Evolutionary conservation across 2,113 vertebrate species (phyloP), one percentile per base, ranked within the genome.

Genomic region (Rafetus swinhoei): DNA sequence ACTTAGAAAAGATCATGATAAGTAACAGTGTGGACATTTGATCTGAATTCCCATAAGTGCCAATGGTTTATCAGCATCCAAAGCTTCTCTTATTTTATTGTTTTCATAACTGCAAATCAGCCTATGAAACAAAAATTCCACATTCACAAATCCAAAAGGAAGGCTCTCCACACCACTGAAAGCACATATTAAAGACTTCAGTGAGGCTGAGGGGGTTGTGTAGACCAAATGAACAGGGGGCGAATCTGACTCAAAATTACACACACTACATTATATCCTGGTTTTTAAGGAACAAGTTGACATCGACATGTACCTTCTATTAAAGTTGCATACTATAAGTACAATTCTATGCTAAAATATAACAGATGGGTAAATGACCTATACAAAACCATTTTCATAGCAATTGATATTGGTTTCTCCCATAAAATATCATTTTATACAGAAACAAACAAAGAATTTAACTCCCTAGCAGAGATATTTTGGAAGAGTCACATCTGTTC

Each of bases 1-100:
- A 69, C 88, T 88, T 56, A 93, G 89, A 81, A 93, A 79, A 95
- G 81, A 93, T 90, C 86, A 96, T 88, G 96, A 74, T 90, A 93
- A 96, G 79, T 72, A 96, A 90, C 0, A 0, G 11, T 86, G 93
- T 90, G 69, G 86, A 60, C 92, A 81, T 93, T 94, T 96, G 16
- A 55, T n/a, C 53, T 80, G 93, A 95, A 95, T 96, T 95, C 79
- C 72, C 57, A 57, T 59, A 72, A 84, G 82, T 53, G 93, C 19
- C 0, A 0, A 88, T 86, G 16, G 54, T 77, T 93, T 87, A 94
- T 89, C 82, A 80, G 90, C 55, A 53, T 83, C 79, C 89, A 87
- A 82, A 92, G 59, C 35, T 90, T 83, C 57, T 72, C 76, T 11
- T 14, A n/a, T 0, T 0, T 21, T 77, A 27, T 50, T 85, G 65